Base-by-base conservation (phyloP, 2,797 vertebrate genomes). In the Rhincodon typus region DNA sequence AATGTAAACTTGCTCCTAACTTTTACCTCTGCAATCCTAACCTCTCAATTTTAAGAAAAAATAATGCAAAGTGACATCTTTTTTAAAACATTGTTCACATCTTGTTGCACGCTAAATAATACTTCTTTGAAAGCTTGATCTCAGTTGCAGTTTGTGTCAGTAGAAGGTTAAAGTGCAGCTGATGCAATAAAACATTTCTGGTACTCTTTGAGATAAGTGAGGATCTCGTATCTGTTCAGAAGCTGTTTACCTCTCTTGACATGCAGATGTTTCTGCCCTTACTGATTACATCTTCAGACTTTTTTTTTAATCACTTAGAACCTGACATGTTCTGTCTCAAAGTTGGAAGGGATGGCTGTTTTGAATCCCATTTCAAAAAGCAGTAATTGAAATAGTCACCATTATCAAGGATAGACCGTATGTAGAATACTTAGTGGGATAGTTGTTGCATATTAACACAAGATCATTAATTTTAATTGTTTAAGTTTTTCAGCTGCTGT, bases 261-360 rank as follows among this genome's bases (percentile, higher is more conserved):
- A 77, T 46, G 19, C 70, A 95, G 15, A 21, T 95, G 27, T 53
- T 95, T 77, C 25, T 95, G 94, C 94, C 42, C 70, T 95, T 30
- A 50, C 94, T 77, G 69, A 77, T 95, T 95, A 77, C 46, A 95
- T 77, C 70, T 95, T 95, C 69, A 95, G 94, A 94, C 69, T 30
- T 95, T 53, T 95, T 53, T 95, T 87, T 95, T 95, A 53, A 95
- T 95, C 67, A 95, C 94, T 77, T 94, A 50, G 69, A 95, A 95
- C 46, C n/a, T 53, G 42, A 77, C 46, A 95, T 30, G 27, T 94
- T 94, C 67, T 19, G 46, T 50, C 46, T 50, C 4, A 50, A 50
- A 53, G 69, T 95, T 95, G 42, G 67, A 50, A 72, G 93, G 46
- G 69, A 72, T 72, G 67, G 38, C 66, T 94, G 69, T 72, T 70